Evolutionary conservation across 2,888 invertebrate genomes (phyloP).

Genomic region (Urechis unicinctus): DNA sequence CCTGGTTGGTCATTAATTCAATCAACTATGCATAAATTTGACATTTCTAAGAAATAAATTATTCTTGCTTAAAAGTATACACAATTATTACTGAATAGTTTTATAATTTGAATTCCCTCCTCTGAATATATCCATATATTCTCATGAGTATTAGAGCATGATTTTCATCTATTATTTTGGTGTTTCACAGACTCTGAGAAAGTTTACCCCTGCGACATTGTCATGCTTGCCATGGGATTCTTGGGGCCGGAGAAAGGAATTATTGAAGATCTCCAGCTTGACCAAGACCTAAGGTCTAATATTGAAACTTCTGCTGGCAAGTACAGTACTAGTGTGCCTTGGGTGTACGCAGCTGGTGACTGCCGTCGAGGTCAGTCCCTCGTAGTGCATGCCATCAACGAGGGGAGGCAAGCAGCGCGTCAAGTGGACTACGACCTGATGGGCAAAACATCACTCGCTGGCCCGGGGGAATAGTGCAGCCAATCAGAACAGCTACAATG

Average conservation of each 20-base stretch:
- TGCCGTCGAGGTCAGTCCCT: constrained; percentile 97
- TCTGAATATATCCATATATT: background rate
- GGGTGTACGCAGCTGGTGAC: constrained; percentile 95
- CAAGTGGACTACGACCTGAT: constrained; percentile 82
- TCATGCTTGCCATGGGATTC: constrained; percentile 97
- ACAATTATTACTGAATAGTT: too few species aligned
- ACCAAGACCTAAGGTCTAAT: constrained; percentile 87
- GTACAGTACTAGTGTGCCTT: constrained; percentile 72
- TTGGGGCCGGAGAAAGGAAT: constrained; percentile 88
- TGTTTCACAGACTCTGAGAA: constrained; percentile 43
- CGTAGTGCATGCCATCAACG: constrained; percentile 97
- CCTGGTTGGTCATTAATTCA: constrained; percentile 54
- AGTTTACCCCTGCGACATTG: constrained; percentile 79
- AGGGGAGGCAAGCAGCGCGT: constrained; percentile 95
- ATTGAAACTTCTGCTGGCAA: constrained; percentile 70
- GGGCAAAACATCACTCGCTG: constrained; percentile 72
- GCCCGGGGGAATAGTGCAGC: constrained; percentile 70
- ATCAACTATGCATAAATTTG: too few species aligned
- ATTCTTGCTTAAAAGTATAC: too few species aligned
- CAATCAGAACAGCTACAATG: background rate
- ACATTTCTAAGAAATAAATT: background rate
- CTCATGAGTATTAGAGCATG: too few species aligned
- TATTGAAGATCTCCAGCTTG: constrained; percentile 69
- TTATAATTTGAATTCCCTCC: background rate
- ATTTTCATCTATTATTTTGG: too few species aligned